Evolutionary conservation across 1,140 invertebrate genomes (phyloP).

Genomic region (Odontomachus brunneus): DNA sequence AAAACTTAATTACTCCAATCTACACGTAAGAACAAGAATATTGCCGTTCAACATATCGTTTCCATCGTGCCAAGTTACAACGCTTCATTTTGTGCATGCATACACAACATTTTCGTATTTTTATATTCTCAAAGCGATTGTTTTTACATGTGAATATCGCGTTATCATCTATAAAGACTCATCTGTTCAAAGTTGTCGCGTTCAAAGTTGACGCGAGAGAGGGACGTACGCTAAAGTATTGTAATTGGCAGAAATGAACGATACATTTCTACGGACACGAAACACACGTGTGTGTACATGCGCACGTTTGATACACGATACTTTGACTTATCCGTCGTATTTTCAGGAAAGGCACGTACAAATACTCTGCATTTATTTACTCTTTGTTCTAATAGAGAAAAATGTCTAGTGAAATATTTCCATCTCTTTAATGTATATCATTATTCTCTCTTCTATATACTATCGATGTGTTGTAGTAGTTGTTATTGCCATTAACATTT

Average conservation of each 20-base stretch:
- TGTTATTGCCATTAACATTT: constrained; percentile 61
- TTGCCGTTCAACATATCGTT: constrained; percentile 12
- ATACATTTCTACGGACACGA: constrained; percentile 5
- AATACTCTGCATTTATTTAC: not conserved
- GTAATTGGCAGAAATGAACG: constrained; percentile 24
- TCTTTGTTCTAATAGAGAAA: not conserved
- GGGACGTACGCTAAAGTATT: constrained; percentile 12
- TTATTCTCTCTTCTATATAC: constrained; percentile 15
- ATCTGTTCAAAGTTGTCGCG: no score
- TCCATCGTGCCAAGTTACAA: constrained; percentile 7
- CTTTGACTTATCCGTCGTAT: constrained; percentile 24
- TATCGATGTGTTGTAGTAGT: constrained; percentile 48
- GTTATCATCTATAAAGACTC: no score
- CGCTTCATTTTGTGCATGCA: constrained; percentile 39
- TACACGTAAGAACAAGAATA: not conserved
- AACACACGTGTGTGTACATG: constrained; percentile 20
- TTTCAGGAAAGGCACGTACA: constrained; percentile 21
- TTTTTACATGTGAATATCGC: no score
- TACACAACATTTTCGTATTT: constrained; percentile 23
- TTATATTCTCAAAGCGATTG: not conserved
- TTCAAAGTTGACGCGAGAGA: no score
- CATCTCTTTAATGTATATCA: constrained; percentile 59
- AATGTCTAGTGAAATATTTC: constrained; percentile 45
- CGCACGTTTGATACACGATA: constrained; percentile 28
- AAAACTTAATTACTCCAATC: not conserved